Evolutionary conservation across 1,140 invertebrate species (phyloP), one percentile per base, ranked within the genome.

Genomic region (Helicoverpa armigera): DNA sequence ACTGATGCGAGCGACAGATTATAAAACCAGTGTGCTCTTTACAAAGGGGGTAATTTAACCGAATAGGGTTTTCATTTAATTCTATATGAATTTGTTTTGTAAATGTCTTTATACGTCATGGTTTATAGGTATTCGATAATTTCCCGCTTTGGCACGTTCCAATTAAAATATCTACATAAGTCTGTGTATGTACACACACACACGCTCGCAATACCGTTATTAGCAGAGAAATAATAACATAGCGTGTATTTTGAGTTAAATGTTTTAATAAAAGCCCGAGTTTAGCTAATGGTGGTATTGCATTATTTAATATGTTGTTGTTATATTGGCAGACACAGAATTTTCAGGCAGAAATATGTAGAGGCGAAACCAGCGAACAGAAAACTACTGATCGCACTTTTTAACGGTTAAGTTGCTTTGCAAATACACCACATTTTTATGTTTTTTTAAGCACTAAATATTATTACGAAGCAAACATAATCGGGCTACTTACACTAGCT

Each of bases 1-100:
- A 89, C 87, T 83, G 85, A 85, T 88, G 86, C 74, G 85, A 83
- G 82, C 77, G 84, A 87, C 82, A 85, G 86, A 87, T 89, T 69
- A 79, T 79, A 50, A 83, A 82, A 85, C 82, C 65, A 80, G 69
- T 75, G 75, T 86, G 76, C 80, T 82, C 35, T 56, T 72, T 72
- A 83, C 76, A 79, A 82, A 81, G 75, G 76, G 80, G 82, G 80
- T 85, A 80, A 86, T 75, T 85, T 83, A 74, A 76, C 54, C 58
- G 80, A 86, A 85, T 86, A 76, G 82, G 80, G 53, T 69, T 82
- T 82, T 85, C 82, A 85, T 81, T 81, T 82, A 79, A 70, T 80
- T 72, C 48, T 23, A 69, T 31, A 80, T 82, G 53, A 60, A 48
- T 58, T 63, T 13, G 12, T 50, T 69, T 69, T 61, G 18, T 16